phyloP scores from a whole-genome alignment of 2,797 vertebrate species.

The Pelochelys cantorii region DNA sequence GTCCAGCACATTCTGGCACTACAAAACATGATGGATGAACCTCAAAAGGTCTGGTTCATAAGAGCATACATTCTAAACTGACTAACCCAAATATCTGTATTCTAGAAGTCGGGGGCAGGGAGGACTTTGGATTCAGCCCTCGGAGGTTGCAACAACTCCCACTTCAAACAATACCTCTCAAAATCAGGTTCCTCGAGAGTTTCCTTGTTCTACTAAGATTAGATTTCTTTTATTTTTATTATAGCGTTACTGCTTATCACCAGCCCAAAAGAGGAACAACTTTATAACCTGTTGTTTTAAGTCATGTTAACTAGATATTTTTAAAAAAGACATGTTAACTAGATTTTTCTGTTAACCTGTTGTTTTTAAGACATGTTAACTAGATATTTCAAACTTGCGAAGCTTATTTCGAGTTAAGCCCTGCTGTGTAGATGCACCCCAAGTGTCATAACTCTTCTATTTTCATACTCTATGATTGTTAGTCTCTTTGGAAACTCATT shows the following conservation, averaged over 20 bases:
- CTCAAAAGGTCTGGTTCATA: background rate
- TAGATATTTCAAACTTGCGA: too few relatives aligned
- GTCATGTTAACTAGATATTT: too few relatives aligned
- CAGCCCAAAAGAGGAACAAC: background rate
- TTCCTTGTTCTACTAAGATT: background rate
- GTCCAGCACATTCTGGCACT: background rate
- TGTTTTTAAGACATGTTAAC: too few relatives aligned
- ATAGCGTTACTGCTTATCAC: background rate
- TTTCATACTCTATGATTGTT: background rate
- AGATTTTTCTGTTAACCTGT: too few relatives aligned
- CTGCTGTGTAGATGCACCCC: too few relatives aligned
- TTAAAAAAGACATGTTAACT: background rate
- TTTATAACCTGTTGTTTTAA: background rate
- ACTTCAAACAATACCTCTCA: background rate
- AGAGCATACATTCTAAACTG: background rate
- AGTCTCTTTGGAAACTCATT: background rate
- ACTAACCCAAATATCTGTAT: rapidly evolving
- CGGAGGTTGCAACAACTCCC: background rate
- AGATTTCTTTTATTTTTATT: background rate
- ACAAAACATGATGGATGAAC: background rate
- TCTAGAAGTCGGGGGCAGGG: too few relatives aligned
- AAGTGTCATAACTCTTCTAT: background rate
- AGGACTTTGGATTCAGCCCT: background rate
- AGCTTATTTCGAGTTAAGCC: too few relatives aligned
- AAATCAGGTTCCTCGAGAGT: background rate